A percentile compares a stretch with the other conserved stretches of the same genome.
Evolutionary conservation across 37 sponge, comb jelly and placozoan species (phyloP).

Genomic region (Beroe ovata): DNA sequence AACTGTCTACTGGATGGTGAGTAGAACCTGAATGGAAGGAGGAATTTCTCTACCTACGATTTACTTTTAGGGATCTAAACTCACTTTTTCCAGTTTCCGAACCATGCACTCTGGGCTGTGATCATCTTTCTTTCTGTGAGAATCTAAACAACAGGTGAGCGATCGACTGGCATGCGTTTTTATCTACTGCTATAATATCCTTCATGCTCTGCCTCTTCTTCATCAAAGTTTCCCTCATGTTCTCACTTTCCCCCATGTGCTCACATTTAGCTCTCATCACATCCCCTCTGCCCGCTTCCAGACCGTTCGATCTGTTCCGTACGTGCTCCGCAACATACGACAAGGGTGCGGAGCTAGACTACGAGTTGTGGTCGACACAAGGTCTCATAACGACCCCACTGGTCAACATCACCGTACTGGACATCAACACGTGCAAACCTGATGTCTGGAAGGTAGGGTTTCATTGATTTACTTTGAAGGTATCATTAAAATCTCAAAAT

Average conservation of each 20-base stretch:
- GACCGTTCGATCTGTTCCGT: slow-evolving; percentile 25
- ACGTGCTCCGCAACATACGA: slow-evolving; percentile 24
- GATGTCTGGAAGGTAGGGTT: slow-evolving; percentile 52
- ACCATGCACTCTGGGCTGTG: slow-evolving; percentile 44
- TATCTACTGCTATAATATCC: no score
- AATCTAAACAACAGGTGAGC: slow-evolving; percentile 50
- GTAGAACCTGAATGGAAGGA: no score
- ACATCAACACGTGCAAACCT: slow-evolving; percentile 43
- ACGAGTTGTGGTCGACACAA: not conserved
- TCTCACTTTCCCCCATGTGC: not conserved
- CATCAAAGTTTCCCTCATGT: no score
- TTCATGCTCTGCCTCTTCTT: no score
- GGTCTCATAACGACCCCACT: not conserved
- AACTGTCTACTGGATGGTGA: slow-evolving; percentile 22
- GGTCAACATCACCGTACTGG: slow-evolving; percentile 5
- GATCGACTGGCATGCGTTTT: no score
- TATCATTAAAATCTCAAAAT: no score
- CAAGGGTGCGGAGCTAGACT: slow-evolving; percentile 20
- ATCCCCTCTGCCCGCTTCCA: not conserved
- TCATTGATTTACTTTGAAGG: no score
- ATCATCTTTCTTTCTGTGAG: slow-evolving; percentile 32
- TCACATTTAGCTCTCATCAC: not conserved
- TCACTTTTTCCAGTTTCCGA: not conserved
- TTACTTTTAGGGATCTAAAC: no score
- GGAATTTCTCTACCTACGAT: no score